Conservation (phyloP, 2,888 invertebrate species). For the Hybos culiciformis region DNA sequence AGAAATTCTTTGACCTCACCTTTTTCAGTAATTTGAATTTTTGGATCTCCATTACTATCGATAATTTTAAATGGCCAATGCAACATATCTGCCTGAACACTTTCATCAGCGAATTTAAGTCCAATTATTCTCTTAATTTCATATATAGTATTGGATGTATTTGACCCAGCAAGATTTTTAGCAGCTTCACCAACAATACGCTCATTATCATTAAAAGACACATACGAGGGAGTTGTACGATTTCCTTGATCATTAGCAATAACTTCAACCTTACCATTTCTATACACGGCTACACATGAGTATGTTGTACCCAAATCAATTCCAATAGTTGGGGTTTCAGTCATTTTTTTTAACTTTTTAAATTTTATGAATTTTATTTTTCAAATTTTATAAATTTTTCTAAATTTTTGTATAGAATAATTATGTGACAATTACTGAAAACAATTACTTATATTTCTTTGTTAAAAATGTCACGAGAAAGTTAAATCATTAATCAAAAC, state of each 20-base stretch:
- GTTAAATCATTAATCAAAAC: too few relatives aligned
- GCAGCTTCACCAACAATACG: slow-evolving; percentile 97
- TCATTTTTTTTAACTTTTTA: too few relatives aligned
- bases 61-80: slow-evolving; percentile 94
- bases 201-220: slow-evolving; percentile 94
- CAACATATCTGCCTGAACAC: slow-evolving; percentile 91
- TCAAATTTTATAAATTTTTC: too few relatives aligned
- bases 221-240: slow-evolving; percentile 95
- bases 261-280: slow-evolving; percentile 95
- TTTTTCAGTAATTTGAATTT: slow-evolving; percentile 70
- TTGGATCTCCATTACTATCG: slow-evolving; percentile 89
- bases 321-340: too few relatives aligned
- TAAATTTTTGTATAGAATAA: too few relatives aligned
- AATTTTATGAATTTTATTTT: too few relatives aligned
- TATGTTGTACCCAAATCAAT: slow-evolving; percentile 97
- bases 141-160: slow-evolving; percentile 97
- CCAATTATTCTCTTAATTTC: slow-evolving; percentile 98
- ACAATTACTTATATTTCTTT: too few relatives aligned
- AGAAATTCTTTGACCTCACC: slow-evolving; percentile 84
- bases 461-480: too few relatives aligned
- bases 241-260: slow-evolving; percentile 99
- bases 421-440: too few relatives aligned
- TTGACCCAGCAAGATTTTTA: slow-evolving; percentile 96
- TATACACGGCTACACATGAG: too few relatives aligned
- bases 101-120: slow-evolving; percentile 82